Evolutionary conservation across 2,888 invertebrate species (phyloP), one percentile per base, ranked within the genome.

Genomic region (Aleiodes leptofemur): DNA sequence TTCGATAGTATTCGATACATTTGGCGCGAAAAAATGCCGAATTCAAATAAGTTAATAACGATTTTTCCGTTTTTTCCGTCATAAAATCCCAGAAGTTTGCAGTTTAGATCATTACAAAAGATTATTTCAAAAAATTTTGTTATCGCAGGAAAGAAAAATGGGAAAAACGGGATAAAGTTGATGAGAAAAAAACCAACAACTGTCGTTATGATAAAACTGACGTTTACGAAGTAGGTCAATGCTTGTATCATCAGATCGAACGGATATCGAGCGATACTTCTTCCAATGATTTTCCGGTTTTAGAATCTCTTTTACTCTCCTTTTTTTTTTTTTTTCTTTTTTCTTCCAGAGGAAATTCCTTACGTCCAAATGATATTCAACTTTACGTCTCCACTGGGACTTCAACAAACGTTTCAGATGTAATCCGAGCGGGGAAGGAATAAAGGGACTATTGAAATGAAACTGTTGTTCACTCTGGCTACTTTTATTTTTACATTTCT

Each of bases 221-320:
- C 48, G 43, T 16, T 43, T 55, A 16, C 23, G 23, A 64, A 64
- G 43, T 64, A 23, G 64, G 64, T 64, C 64, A 64, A 43, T 13
- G 48, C 16, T 23, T 64, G 11, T 64, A 64, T 29, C 43, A 34
- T 38, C 11, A 14, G 61, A 61, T 61, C 61, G 61, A 61, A 61
- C 43, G 61, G 43, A 61, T 61, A 64, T 64, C 64, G 64, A 61
- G 61, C 61, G 34, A 64, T 64, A 59, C 43, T 64, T 48, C 13
- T 43, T 16, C 64, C 16, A 64, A 43, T 48, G 64, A 64, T 64
- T 64, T 64, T 64, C 64, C 48, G 64, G 64, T 64, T 61, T 61
- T 14, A 61, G 14, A 11, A 38, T 38, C 23, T 23, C 23, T 2
- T 1, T 23, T 23, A 23, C 23, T 23, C 23, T 2, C 23, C 23